These are phyloP conservation scores for Harlomillsia oculata DNA, from an alignment of 1,140 invertebrate species.

Conservation along the genomic window DNA sequence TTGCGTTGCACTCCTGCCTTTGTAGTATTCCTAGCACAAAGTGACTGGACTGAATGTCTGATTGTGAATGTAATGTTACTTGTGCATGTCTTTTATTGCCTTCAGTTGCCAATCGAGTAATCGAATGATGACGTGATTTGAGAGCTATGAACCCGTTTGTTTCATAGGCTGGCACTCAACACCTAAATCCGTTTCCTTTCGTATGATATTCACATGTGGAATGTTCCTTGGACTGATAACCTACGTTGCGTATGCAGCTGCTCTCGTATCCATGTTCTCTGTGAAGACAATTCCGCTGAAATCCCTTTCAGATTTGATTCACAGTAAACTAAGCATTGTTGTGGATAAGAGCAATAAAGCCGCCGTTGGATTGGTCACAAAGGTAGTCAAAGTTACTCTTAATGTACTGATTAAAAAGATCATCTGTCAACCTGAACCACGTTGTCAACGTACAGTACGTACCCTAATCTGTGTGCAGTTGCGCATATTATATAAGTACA, in stretches of 20 bases:
- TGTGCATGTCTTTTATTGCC: too few relatives aligned
- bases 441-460: too few relatives aligned
- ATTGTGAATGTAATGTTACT: too few relatives aligned
- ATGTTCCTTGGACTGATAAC: conserved; percentile 9
- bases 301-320: conserved; percentile 5
- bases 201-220: conserved; percentile 2
- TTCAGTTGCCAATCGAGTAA: not conserved
- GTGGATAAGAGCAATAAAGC: conserved; percentile 13
- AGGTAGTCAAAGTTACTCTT: too few relatives aligned
- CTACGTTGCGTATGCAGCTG: conserved; percentile 13
- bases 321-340: not conserved
- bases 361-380: not conserved
- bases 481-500: too few relatives aligned
- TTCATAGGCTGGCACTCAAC: conserved; percentile 5
- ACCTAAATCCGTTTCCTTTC: not conserved
- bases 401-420: too few relatives aligned
- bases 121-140: too few relatives aligned
- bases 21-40: too few relatives aligned
- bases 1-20: too few relatives aligned
- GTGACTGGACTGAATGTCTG: too few relatives aligned
- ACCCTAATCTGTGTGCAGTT: too few relatives aligned
- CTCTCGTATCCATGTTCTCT: conserved; percentile 14
- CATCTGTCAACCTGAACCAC: too few relatives aligned
- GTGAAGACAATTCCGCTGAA: conserved; percentile 7
- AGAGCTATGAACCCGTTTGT: not conserved